These are phyloP conservation scores for Cactoblastis cactorum DNA, from an alignment of 2,888 invertebrate species.

Conservation along the genomic window DNA sequence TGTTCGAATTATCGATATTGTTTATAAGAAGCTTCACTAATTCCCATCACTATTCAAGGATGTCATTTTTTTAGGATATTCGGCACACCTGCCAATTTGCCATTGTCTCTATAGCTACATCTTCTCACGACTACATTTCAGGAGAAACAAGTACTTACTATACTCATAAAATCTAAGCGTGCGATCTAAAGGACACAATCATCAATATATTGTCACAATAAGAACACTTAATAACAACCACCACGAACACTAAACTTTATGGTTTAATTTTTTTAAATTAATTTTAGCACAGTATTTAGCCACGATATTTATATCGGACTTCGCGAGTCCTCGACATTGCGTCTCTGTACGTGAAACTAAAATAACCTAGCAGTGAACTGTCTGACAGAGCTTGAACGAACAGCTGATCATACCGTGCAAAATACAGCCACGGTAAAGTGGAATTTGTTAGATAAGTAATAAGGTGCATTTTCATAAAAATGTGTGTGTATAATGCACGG, in stretches of 20 bases:
- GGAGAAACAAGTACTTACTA: background rate
- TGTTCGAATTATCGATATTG: constrained; percentile 5
- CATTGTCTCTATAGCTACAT: too few species aligned
- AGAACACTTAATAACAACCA: background rate
- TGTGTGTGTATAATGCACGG: background rate
- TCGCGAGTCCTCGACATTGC: constrained; percentile 14
- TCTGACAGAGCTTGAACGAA: constrained; percentile 7
- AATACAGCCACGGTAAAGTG: background rate
- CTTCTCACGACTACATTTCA: background rate
- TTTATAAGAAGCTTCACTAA: background rate
- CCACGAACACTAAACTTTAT: background rate
- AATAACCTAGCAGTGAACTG: constrained; percentile 8
- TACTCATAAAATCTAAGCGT: background rate
- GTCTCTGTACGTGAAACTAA: constrained; percentile 5
- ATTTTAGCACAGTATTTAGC: background rate
- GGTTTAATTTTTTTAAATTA: background rate
- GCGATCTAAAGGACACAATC: background rate
- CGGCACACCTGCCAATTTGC: background rate
- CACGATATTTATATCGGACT: background rate
- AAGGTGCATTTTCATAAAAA: background rate
- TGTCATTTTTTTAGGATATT: constrained; percentile 7
- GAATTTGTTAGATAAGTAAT: background rate
- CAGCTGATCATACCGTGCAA: constrained; percentile 13
- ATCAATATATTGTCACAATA: background rate
- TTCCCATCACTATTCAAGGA: constrained; percentile 8